A percentile compares a stretch with the other conserved stretches of the same genome.
Conservation (phyloP, 1,140 invertebrate genomes). For the Ericerus pela region DNA sequence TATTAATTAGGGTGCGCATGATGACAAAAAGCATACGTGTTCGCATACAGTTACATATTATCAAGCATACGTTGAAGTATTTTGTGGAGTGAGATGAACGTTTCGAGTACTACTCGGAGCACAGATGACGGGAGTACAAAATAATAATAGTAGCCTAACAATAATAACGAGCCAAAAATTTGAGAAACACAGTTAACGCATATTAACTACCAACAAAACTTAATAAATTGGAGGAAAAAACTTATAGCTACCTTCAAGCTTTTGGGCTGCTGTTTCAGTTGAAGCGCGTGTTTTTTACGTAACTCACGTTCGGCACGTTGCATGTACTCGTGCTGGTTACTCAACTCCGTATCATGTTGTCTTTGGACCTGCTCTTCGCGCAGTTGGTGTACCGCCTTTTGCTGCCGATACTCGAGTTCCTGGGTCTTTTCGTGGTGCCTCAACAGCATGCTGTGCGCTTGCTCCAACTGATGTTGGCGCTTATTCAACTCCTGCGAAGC, state of each 20-base stretch:
- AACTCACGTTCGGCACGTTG: conserved; percentile 80
- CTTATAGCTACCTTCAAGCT: conserved; percentile 68
- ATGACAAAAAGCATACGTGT: not conserved
- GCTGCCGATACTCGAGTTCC: conserved; percentile 87
- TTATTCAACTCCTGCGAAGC: conserved; percentile 72
- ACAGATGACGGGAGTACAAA: too few species aligned
- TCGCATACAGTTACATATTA: not conserved
- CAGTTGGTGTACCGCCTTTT: conserved; percentile 81
- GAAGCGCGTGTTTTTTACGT: conserved; percentile 89
- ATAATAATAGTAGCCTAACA: too few species aligned
- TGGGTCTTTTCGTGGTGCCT: conserved; percentile 94
- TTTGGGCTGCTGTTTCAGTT: conserved; percentile 96
- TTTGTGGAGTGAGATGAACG: too few species aligned
- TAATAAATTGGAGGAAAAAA: not conserved
- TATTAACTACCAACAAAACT: too few species aligned
- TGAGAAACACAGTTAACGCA: too few species aligned
- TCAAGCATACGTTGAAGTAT: too few species aligned
- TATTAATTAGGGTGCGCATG: not conserved
- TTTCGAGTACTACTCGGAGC: too few species aligned
- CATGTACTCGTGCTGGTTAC: conserved; percentile 96
- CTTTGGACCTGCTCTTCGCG: conserved; percentile 78
- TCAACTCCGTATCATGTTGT: conserved; percentile 88
- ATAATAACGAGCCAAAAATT: too few species aligned
- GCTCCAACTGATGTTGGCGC: conserved; percentile 82
- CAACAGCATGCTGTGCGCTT: conserved; percentile 86